phyloP scores from a whole-genome alignment of 2,113 vertebrate species.

The Bufo bufo region DNA sequence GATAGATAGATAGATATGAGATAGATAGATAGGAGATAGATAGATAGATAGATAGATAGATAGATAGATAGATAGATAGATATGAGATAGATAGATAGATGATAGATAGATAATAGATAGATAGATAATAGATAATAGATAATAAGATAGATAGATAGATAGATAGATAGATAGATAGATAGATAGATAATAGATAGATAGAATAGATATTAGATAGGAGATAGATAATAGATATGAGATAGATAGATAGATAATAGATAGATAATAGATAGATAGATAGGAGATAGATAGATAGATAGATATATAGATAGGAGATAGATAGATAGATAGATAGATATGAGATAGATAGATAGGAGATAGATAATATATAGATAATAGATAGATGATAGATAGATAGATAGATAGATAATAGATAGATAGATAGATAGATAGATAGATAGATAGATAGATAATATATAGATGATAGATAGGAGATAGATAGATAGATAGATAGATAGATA shows the following conservation, averaged over 20 bases:
- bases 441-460: not conserved
- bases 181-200: not conserved
- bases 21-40: not conserved
- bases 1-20: not conserved
- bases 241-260: not conserved
- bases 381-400: not conserved
- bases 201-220: not conserved
- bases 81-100: no score
- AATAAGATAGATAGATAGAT: not conserved
- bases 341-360: no score
- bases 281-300: not conserved
- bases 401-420: not conserved
- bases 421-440: constrained; percentile 1
- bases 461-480: not conserved
- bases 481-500: constrained; percentile 4
- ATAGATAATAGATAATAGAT: no score
- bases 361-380: not conserved
- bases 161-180: constrained; percentile 5
- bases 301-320: no score
- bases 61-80: no score
- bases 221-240: not conserved
- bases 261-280: constrained; percentile 1
- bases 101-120: no score
- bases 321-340: no score
- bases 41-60: not conserved